These are phyloP conservation scores for Pollenia griseotomentosa DNA, from an alignment of 2,888 invertebrate genomes.

Conservation along the genomic window DNA sequence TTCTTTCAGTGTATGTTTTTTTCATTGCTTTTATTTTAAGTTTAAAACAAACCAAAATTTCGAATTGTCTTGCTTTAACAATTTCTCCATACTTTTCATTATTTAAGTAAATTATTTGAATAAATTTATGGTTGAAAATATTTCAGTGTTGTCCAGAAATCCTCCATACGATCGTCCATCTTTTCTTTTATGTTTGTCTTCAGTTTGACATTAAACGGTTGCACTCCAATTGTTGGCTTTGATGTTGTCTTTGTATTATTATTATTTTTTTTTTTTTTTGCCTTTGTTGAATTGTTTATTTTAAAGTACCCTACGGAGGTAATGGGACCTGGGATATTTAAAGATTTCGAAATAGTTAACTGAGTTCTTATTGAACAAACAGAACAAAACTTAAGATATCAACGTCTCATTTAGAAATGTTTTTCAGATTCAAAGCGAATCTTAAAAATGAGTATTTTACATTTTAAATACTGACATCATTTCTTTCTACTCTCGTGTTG, in stretches of 20 bases:
- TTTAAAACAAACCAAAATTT: slow-evolving; percentile 14
- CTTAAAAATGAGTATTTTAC: too few relatives aligned
- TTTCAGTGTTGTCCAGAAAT: neutral
- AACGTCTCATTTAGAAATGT: too few relatives aligned
- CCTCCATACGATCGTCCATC: neutral
- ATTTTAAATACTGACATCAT: too few relatives aligned
- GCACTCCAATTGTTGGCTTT: slow-evolving; percentile 44
- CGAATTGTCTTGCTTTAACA: neutral
- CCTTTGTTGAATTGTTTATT: slow-evolving; percentile 23
- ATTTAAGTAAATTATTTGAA: slow-evolving; percentile 30
- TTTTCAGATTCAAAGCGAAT: too few relatives aligned
- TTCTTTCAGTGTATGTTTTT: neutral
- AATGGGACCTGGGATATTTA: too few relatives aligned
- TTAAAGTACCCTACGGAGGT: neutral
- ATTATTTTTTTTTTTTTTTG: neutral
- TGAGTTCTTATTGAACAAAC: too few relatives aligned
- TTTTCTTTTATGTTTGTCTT: slow-evolving; percentile 1
- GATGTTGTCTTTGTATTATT: too few relatives aligned
- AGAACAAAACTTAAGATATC: too few relatives aligned
- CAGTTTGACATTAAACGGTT: slow-evolving; percentile 42
- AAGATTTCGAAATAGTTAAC: too few relatives aligned
- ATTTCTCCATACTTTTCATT: neutral
- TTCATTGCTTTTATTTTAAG: neutral
- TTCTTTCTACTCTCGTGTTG: too few relatives aligned
- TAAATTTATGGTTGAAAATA: slow-evolving; percentile 15